Conservation (phyloP, 2,888 invertebrate genomes). For the Ochlodes sylvanus region DNA sequence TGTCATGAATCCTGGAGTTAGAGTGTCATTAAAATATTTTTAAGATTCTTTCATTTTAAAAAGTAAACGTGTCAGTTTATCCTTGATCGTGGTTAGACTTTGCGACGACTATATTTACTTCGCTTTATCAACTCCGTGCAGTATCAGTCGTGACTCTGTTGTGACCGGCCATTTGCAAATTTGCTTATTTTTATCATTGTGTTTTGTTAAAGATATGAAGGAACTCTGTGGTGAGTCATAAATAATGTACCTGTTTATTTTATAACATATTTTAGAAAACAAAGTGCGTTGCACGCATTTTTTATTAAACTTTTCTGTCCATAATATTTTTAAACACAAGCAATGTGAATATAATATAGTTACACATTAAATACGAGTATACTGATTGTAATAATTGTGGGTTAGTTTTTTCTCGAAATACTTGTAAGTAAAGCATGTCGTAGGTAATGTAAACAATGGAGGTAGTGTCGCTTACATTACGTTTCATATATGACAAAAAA, state of each 20-base stretch:
- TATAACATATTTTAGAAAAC: no score
- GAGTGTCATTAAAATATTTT: background rate
- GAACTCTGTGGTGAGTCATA: conserved; percentile 51
- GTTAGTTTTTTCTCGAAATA: no score
- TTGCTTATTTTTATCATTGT: conserved; percentile 11
- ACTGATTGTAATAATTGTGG: no score
- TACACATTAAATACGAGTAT: no score
- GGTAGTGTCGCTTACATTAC: background rate
- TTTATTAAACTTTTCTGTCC: background rate
- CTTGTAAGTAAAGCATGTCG: no score
- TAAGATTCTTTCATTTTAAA: background rate
- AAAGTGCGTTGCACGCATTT: background rate
- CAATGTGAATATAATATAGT: no score
- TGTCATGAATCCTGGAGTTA: no score
- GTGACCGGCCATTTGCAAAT: conserved; percentile 39
- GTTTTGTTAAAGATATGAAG: conserved; percentile 44
- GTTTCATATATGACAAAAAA: conserved; percentile 1
- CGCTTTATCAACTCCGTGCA: conserved; percentile 43
- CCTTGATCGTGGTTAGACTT: conserved; percentile 45
- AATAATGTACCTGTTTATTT: no score
- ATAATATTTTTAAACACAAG: no score
- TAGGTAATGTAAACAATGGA: no score
- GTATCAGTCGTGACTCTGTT: conserved; percentile 47
- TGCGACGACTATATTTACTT: conserved; percentile 44
- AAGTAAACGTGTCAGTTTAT: conserved; percentile 26